Conservation (phyloP, 2,113 vertebrate species). For the Toxostoma redivivum region DNA sequence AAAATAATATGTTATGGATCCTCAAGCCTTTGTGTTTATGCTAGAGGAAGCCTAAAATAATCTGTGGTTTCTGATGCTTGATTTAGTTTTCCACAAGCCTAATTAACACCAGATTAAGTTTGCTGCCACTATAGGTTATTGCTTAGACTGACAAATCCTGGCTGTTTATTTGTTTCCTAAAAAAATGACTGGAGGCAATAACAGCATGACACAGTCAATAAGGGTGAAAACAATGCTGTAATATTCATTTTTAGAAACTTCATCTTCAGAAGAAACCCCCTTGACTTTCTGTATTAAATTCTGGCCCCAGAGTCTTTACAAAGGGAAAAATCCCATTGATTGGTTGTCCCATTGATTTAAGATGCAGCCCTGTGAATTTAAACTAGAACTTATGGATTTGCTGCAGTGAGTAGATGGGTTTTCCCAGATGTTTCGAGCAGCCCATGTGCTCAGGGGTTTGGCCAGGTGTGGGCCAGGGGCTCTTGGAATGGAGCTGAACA, state of each 20-base stretch:
- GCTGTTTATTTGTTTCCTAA: constrained; percentile 67
- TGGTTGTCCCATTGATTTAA: not conserved
- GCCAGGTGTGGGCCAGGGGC: not conserved
- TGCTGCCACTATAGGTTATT: constrained; percentile 77
- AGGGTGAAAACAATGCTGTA: constrained; percentile 47
- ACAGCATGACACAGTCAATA: constrained; percentile 66
- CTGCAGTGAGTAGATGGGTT: not conserved
- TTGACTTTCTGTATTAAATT: not conserved
- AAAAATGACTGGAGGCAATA: constrained; percentile 52
- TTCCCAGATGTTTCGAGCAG: not conserved
- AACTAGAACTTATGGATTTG: not conserved
- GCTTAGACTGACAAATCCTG: constrained; percentile 69
- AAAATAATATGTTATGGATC: constrained; percentile 72
- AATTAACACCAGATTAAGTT: constrained; percentile 87
- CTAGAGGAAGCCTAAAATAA: constrained; percentile 79
- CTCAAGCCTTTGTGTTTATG: constrained; percentile 74
- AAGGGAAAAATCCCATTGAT: not conserved
- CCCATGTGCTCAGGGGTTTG: not conserved
- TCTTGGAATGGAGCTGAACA: not conserved
- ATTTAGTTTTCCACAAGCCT: constrained; percentile 87
- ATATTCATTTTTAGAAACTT: constrained; percentile 6
- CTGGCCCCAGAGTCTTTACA: not conserved
- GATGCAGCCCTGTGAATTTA: not conserved
- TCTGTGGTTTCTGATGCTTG: constrained; percentile 86
- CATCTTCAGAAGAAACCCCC: not conserved